A percentile compares a stretch with the other conserved stretches of the same genome.
Evolutionary conservation across 2,113 vertebrate species (phyloP).

Genomic region (Brachypteracias leptosomus): DNA sequence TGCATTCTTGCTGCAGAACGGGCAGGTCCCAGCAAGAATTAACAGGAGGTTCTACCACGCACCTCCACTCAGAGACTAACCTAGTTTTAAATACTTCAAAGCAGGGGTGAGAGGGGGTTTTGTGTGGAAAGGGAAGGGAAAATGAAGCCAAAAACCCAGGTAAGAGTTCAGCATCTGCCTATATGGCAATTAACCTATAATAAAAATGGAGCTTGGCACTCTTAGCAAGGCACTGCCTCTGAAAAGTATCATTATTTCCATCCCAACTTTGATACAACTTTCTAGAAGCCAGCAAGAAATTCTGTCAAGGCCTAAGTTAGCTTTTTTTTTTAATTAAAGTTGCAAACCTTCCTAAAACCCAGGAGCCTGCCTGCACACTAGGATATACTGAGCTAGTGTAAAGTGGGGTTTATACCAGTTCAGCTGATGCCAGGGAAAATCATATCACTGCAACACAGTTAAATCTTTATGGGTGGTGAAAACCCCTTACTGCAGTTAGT

Average conservation of each 20-base stretch:
- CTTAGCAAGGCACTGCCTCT: neutral
- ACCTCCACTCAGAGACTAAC: constrained; percentile 63
- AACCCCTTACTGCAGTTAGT: neutral
- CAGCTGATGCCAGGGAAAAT: neutral
- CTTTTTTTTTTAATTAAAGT: neutral
- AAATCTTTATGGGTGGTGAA: neutral
- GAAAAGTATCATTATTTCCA: neutral
- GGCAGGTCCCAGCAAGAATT: constrained; percentile 68
- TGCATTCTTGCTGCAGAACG: constrained; percentile 67
- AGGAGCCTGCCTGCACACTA: neutral
- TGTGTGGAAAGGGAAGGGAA: constrained; percentile 37
- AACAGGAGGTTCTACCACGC: constrained; percentile 62
- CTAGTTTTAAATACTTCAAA: constrained; percentile 63
- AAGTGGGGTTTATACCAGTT: neutral
- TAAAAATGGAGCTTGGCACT: neutral
- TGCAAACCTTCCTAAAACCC: neutral
- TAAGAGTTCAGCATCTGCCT: constrained; percentile 48
- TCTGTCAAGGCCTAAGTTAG: neutral
- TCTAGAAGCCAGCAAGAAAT: neutral
- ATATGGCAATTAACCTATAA: neutral
- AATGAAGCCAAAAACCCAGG: constrained; percentile 53
- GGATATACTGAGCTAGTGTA: neutral
- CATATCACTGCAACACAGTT: neutral
- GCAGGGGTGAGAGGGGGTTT: constrained; percentile 18
- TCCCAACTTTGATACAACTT: neutral